Percentiles rank a stretch among this genome's conserved stretches.
phyloP scores from a whole-genome alignment of 2,888 invertebrate species.

The Chesias legatella region DNA sequence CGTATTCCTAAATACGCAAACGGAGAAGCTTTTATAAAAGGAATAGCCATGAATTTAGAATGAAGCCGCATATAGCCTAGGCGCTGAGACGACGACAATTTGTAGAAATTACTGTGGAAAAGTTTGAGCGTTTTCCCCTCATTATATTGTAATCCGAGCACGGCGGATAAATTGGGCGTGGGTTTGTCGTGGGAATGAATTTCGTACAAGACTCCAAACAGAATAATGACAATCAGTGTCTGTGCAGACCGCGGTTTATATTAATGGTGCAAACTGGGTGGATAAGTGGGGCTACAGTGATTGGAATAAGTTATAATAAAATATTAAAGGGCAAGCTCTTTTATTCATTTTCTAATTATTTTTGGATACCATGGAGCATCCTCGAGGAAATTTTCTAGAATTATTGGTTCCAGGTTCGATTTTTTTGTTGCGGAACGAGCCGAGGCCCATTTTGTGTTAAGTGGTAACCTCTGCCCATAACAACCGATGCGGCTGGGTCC shows the following conservation, averaged over 20 bases:
- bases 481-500: too few relatives aligned
- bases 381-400: too few relatives aligned
- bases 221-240: constrained; percentile 38
- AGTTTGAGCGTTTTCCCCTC: constrained; percentile 50
- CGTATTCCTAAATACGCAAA: constrained; percentile 1
- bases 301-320: constrained; percentile 11
- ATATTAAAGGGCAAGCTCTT: constrained; percentile 4
- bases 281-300: constrained; percentile 19
- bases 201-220: constrained; percentile 44
- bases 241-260: constrained; percentile 41
- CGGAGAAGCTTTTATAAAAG: constrained; percentile 15
- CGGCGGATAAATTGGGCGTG: constrained; percentile 59
- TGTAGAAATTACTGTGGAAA: constrained; percentile 34
- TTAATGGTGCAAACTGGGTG: constrained; percentile 26
- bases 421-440: too few relatives aligned
- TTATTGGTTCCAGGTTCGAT: too few relatives aligned
- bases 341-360: too few relatives aligned
- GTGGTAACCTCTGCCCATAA: too few relatives aligned
- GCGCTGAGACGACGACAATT: constrained; percentile 30
- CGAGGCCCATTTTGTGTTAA: too few relatives aligned
- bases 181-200: constrained; percentile 64
- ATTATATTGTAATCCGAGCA: constrained; percentile 58
- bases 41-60: constrained; percentile 22
- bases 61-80: constrained; percentile 13
- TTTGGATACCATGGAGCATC: too few relatives aligned